A percentile compares a stretch with the other conserved stretches of the same genome.
Evolutionary conservation across 2,888 invertebrate genomes (phyloP).

Genomic region (Salticus scenicus): DNA sequence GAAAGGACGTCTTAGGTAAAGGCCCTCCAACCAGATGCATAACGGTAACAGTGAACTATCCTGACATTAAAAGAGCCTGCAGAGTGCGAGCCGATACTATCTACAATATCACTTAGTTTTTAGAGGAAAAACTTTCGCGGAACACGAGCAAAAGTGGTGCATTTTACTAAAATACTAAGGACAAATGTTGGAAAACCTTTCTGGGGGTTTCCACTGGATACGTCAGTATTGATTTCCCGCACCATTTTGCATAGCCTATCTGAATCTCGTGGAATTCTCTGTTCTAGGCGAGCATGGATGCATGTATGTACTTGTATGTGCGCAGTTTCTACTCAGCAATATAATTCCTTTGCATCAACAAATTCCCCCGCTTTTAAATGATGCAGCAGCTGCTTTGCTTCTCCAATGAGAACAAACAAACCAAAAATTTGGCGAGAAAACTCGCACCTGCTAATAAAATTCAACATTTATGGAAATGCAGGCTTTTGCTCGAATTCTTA

Average conservation of each 20-base stretch:
- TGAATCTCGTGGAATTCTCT: constrained; percentile 67
- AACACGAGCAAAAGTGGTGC: constrained; percentile 54
- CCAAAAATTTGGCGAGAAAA: constrained; percentile 54
- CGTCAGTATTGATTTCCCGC: constrained; percentile 69
- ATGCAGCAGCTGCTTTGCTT: constrained; percentile 61
- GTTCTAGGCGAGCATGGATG: constrained; percentile 40
- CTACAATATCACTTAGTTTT: constrained; percentile 68
- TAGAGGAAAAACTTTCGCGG: constrained; percentile 24
- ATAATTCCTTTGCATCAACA: constrained; percentile 49
- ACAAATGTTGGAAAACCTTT: constrained; percentile 68
- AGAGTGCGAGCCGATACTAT: constrained; percentile 39
- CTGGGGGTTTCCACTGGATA: constrained; percentile 60
- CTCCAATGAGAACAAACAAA: constrained; percentile 60
- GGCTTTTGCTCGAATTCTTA: constrained; percentile 26
- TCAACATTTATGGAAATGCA: constrained; percentile 32
- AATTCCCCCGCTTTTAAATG: constrained; percentile 62
- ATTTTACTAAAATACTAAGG: constrained; percentile 58
- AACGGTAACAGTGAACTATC: constrained; percentile 43
- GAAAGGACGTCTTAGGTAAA: too few species aligned
- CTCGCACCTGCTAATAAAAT: constrained; percentile 63
- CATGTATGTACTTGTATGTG: constrained; percentile 41
- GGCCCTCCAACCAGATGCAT: constrained; percentile 14
- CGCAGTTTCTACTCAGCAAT: constrained; percentile 47
- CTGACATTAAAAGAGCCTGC: constrained; percentile 32
- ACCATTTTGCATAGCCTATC: constrained; percentile 69